Percentiles rank a stretch among this genome's conserved stretches.
Conservation (phyloP, 2,797 vertebrate species). For the Aldrovandia affinis region DNA sequence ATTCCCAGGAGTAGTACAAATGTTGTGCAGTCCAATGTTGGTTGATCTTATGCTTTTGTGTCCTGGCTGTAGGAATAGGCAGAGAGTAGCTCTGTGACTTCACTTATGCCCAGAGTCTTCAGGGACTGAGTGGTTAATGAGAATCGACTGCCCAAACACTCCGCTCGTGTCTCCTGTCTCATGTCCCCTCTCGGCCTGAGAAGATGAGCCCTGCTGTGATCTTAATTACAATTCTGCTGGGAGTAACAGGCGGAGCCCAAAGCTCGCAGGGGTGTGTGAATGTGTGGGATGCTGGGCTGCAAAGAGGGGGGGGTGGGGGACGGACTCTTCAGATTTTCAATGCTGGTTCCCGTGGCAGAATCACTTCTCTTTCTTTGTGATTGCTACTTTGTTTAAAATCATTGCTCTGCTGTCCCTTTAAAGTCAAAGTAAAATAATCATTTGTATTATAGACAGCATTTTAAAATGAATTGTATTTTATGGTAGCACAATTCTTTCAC, state of each 20-base stretch:
- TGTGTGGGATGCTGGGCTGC: background rate
- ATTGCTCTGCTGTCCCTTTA: too few relatives aligned
- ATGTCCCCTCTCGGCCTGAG: background rate
- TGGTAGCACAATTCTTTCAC: too few relatives aligned
- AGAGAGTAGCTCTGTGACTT: background rate
- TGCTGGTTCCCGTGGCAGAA: too few relatives aligned
- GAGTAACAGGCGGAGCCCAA: background rate
- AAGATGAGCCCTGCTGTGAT: conserved; percentile 9
- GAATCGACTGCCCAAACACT: background rate
- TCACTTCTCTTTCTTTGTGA: too few relatives aligned
- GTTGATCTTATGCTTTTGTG: background rate
- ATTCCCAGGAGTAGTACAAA: too few relatives aligned
- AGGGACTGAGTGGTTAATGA: conserved; percentile 6
- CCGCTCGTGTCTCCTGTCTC: background rate
- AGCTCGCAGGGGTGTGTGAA: background rate
- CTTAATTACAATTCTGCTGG: conserved; percentile 7
- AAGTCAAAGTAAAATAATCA: too few relatives aligned
- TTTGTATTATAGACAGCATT: too few relatives aligned
- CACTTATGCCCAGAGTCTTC: background rate
- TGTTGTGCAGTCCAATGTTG: too few relatives aligned
- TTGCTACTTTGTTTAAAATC: too few relatives aligned
- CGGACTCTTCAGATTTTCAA: background rate
- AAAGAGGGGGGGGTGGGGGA: background rate
- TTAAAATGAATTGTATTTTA: too few relatives aligned
- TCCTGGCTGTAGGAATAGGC: background rate